A percentile compares a stretch with the other conserved stretches of the same genome.
Conservation (phyloP, 2,888 invertebrate genomes). For the Cephus rjabovi region DNA sequence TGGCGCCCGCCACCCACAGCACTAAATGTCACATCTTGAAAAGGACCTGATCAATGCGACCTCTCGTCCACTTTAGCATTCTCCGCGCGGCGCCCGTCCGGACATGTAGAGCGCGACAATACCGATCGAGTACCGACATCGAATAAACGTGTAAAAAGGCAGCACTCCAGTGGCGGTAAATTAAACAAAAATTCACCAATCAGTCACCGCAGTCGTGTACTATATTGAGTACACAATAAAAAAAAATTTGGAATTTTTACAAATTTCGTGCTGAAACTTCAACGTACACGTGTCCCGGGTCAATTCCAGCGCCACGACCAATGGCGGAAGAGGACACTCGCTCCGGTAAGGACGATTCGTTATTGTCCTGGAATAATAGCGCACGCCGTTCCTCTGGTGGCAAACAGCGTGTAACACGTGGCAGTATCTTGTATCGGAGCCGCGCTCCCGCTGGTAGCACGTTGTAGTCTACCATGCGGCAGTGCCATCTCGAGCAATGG, state of each 20-base stretch:
- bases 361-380: conserved; percentile 48
- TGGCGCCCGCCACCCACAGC: conserved; percentile 53
- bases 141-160: conserved; percentile 18
- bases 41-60: conserved; percentile 54
- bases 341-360: conserved; percentile 21
- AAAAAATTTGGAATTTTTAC: background rate
- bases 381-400: conserved; percentile 61
- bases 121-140: background rate
- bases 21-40: conserved; percentile 55
- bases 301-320: background rate
- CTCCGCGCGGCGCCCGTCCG: background rate
- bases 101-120: background rate
- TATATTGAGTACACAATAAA: background rate
- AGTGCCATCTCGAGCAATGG: conserved; percentile 35
- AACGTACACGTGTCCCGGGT: background rate
- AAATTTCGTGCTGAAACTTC: background rate
- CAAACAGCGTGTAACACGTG: conserved; percentile 66
- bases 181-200: conserved; percentile 24
- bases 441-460: conserved; percentile 58
- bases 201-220: background rate
- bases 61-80: conserved; percentile 15
- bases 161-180: conserved; percentile 21
- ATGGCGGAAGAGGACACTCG: background rate
- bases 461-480: conserved; percentile 50
- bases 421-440: conserved; percentile 65